A percentile compares a stretch with the other conserved stretches of the same genome.
Evolutionary conservation across 2,113 vertebrate species (phyloP).

Genomic region (Bagarius yarrelli): DNA sequence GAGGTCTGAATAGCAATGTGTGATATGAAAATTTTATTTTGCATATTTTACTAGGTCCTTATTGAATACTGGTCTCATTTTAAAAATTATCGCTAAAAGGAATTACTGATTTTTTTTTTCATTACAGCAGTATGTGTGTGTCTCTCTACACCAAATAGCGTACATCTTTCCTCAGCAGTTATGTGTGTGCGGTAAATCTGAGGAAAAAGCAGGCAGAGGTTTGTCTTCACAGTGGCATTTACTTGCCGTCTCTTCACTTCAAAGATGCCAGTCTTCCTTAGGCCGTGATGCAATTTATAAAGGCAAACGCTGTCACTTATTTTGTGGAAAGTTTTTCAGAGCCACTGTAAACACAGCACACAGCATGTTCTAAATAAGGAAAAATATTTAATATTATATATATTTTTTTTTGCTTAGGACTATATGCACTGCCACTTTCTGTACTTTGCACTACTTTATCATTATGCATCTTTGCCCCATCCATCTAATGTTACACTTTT

Average conservation of each 20-base stretch:
- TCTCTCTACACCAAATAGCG: constrained; percentile 17
- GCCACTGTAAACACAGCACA: constrained; percentile 26
- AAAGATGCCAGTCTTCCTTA: constrained; percentile 43
- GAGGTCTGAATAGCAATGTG: constrained; percentile 23
- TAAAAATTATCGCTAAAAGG: constrained; percentile 27
- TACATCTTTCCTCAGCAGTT: constrained; percentile 48
- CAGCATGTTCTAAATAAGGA: not conserved
- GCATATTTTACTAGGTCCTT: constrained; percentile 13
- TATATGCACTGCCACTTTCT: no score
- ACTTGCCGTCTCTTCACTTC: constrained; percentile 42
- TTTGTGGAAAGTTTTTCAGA: constrained; percentile 5
- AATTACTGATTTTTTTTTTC: constrained; percentile 31
- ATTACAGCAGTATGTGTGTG: constrained; percentile 21
- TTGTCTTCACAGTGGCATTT: constrained; percentile 30
- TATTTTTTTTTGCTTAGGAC: not conserved
- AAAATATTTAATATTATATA: not conserved
- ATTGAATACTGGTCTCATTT: constrained; percentile 4
- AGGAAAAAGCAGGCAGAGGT: constrained; percentile 26
- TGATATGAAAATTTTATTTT: constrained; percentile 20
- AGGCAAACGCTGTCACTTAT: constrained; percentile 16
- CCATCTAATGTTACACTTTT: no score
- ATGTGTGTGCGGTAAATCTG: constrained; percentile 47
- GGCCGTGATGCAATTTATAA: constrained; percentile 33
- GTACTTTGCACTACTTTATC: no score
- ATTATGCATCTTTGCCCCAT: no score